Conservation (phyloP, 1,140 invertebrate species). For the Pantala flavescens region DNA sequence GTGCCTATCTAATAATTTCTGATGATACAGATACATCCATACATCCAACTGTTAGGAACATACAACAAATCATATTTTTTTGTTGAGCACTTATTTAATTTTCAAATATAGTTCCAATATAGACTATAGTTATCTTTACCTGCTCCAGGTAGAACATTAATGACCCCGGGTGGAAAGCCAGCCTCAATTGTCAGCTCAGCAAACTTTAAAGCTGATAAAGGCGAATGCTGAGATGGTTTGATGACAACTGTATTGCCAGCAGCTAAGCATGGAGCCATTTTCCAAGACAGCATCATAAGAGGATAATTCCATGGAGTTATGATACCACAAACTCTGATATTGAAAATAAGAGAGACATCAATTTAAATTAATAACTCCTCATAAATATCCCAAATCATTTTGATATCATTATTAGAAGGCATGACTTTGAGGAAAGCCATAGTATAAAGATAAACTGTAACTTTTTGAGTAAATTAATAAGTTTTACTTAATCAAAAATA, state of each 20-base stretch:
- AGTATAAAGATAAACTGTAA: slow-evolving; percentile 12
- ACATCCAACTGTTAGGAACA: too few species aligned
- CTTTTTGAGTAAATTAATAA: too few species aligned
- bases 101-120: too few species aligned
- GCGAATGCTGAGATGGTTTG: slow-evolving; percentile 64
- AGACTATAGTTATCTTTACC: slow-evolving; percentile 34
- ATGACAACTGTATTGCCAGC: slow-evolving; percentile 54
- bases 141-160: slow-evolving; percentile 81
- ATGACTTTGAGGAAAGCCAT: too few species aligned
- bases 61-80: too few species aligned
- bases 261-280: slow-evolving; percentile 51
- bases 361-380: too few species aligned
- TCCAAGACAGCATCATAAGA: slow-evolving; percentile 41
- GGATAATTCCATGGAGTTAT: slow-evolving; percentile 56
- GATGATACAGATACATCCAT: too few species aligned
- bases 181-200: slow-evolving; percentile 76
- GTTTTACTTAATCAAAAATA: too few species aligned
- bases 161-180: slow-evolving; percentile 88
- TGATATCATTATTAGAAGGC: slow-evolving; percentile 13
- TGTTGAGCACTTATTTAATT: too few species aligned
- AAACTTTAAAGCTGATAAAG: slow-evolving; percentile 86
- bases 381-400: too few species aligned
- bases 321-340: slow-evolving; percentile 43
- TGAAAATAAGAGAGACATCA: slow-evolving; percentile 15
- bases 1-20: neutral